Percentiles rank a stretch among this genome's conserved stretches.
Evolutionary conservation across 2,888 invertebrate species (phyloP).

Genomic region (Clepsis dumicolana): DNA sequence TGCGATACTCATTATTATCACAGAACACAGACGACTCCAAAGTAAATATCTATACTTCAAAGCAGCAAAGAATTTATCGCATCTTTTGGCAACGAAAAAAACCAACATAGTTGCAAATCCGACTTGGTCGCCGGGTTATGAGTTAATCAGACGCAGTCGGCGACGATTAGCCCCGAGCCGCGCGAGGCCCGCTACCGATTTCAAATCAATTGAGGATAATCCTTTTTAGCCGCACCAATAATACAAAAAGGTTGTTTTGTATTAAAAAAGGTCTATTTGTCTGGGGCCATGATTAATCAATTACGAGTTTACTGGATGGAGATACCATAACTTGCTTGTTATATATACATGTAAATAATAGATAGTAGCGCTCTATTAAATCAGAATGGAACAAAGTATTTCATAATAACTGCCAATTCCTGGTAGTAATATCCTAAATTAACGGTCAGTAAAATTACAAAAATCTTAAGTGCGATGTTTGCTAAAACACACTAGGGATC

Average conservation of each 20-base stretch:
- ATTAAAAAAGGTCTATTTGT: slow-evolving; percentile 41
- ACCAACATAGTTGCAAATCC: not conserved
- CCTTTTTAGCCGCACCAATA: slow-evolving; percentile 37
- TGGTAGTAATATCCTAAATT: no score
- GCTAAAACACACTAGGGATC: no score
- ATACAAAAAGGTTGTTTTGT: slow-evolving; percentile 39
- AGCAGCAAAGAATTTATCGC: not conserved
- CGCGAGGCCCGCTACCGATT: slow-evolving; percentile 29
- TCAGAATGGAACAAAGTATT: slow-evolving; percentile 2
- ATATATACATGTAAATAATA: no score
- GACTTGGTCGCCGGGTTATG: slow-evolving; percentile 29
- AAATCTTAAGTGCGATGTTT: no score
- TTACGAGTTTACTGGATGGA: slow-evolving; percentile 36
- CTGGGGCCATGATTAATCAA: slow-evolving; percentile 28
- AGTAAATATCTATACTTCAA: not conserved
- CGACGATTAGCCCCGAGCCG: slow-evolving; percentile 23
- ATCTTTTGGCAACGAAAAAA: slow-evolving; percentile 14
- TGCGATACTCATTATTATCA: not conserved
- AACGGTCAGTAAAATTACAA: no score
- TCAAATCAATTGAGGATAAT: slow-evolving; percentile 40
- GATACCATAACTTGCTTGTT: slow-evolving; percentile 27
- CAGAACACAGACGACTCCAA: slow-evolving; percentile 12
- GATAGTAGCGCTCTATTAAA: slow-evolving; percentile 22
- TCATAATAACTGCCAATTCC: no score
- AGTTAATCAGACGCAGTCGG: slow-evolving; percentile 35